These are phyloP conservation scores for Chromis chromis DNA, from an alignment of 2,797 vertebrate genomes.

Conservation along the genomic window DNA sequence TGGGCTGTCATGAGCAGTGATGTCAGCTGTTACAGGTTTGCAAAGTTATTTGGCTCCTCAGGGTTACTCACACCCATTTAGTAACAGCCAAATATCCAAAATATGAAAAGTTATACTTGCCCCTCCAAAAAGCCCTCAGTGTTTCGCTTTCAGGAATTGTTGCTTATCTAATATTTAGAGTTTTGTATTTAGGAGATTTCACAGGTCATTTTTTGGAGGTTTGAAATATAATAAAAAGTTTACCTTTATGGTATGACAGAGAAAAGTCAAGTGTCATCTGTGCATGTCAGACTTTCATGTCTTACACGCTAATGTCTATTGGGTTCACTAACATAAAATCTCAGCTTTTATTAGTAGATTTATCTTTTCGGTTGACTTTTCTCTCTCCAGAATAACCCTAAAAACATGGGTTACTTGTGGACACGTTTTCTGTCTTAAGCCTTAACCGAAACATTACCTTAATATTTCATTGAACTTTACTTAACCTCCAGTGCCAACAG, in stretches of 20 bases:
- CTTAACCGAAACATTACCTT: constrained; percentile 78
- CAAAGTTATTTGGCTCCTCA: constrained; percentile 34
- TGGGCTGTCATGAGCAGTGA: constrained; percentile 28
- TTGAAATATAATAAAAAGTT: too few relatives aligned
- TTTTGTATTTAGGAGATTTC: background rate
- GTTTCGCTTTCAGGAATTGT: constrained; percentile 3
- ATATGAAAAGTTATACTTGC: constrained; percentile 40
- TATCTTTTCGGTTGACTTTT: constrained; percentile 5
- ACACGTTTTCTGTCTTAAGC: constrained; percentile 56
- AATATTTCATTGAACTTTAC: constrained; percentile 89
- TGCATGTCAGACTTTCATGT: background rate
- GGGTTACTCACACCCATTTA: constrained; percentile 38
- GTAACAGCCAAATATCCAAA: constrained; percentile 33
- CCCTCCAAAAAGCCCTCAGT: constrained; percentile 8
- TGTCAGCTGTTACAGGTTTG: constrained; percentile 40
- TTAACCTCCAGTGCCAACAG: constrained; percentile 89
- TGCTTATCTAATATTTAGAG: constrained; percentile 7
- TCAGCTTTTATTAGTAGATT: constrained; percentile 6
- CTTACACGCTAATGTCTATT: background rate
- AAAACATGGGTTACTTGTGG: constrained; percentile 40
- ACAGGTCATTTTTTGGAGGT: background rate
- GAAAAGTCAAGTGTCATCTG: constrained; percentile 5
- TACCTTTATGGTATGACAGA: background rate
- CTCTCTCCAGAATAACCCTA: background rate
- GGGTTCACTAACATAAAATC: background rate